Evolutionary conservation across 2,113 vertebrate genomes (phyloP).

Genomic region (Sus scrofa): DNA sequence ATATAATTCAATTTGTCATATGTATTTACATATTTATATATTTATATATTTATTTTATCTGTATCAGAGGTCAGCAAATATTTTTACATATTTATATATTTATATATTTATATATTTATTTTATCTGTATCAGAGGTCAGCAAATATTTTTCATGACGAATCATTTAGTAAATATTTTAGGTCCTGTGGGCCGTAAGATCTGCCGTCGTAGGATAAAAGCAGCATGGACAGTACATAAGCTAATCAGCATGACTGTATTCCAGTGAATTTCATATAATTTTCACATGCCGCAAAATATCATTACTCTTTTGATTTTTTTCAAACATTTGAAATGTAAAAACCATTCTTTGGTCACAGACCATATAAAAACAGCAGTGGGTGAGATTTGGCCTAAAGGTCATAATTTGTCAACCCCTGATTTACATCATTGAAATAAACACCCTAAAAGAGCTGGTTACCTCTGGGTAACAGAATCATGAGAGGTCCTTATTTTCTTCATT

Average conservation of each 20-base stretch:
- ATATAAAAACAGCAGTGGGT: background rate
- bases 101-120: background rate
- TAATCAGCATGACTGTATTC: background rate
- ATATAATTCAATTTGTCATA: background rate
- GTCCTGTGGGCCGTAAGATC: background rate
- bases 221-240: background rate
- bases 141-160: slow-evolving; percentile 4
- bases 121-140: background rate
- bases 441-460: slow-evolving; percentile 33
- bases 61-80: background rate
- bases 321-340: slow-evolving; percentile 30
- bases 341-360: background rate
- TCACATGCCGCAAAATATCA: background rate
- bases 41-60: slow-evolving; percentile 1
- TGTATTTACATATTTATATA: background rate
- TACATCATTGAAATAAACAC: background rate
- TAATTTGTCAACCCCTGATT: background rate
- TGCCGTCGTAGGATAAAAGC: background rate
- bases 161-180: background rate
- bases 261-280: slow-evolving; percentile 9
- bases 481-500: slow-evolving; percentile 53
- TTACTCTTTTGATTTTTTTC: background rate
- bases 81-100: too few species aligned
- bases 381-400: background rate
- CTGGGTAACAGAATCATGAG: background rate